Percentiles rank a stretch among this genome's conserved stretches.
Evolutionary conservation across 2,113 vertebrate species (phyloP).

Genomic region (Pristiophorus japonicus): DNA sequence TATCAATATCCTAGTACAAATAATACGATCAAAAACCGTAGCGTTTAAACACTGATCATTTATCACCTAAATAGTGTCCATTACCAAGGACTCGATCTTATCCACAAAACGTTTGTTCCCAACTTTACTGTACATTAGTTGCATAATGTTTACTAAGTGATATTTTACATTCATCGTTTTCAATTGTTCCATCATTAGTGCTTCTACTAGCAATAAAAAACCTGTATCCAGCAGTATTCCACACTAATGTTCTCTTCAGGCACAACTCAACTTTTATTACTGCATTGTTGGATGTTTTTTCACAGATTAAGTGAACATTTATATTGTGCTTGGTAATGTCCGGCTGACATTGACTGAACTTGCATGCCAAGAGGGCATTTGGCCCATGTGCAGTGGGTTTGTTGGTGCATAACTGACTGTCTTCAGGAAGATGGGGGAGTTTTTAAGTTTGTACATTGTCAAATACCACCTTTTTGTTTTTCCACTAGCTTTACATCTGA

Average conservation of each 20-base stretch:
- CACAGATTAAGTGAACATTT: not conserved
- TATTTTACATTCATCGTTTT: not conserved
- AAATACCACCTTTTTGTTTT: not conserved
- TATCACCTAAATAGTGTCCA: not conserved
- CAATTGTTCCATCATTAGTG: not conserved
- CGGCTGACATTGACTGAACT: not conserved
- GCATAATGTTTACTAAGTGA: not conserved
- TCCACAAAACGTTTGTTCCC: not conserved
- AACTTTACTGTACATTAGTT: not conserved
- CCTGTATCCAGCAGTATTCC: not conserved
- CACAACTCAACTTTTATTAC: not conserved
- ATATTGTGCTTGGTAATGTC: not conserved
- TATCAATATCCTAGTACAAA: not conserved
- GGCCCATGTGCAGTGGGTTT: not conserved
- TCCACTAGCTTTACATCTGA: not conserved
- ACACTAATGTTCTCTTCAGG: not conserved
- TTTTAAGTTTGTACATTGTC: not conserved
- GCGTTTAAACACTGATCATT: not conserved
- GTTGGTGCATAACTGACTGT: not conserved
- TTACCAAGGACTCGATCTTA: not conserved
- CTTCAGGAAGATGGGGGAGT: not conserved
- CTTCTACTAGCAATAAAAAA: not conserved
- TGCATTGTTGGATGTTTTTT: not conserved
- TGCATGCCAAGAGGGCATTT: not conserved
- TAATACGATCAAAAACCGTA: not conserved